phyloP scores from a whole-genome alignment of 2,888 invertebrate species.

The Aphidoletes aphidimyza region DNA sequence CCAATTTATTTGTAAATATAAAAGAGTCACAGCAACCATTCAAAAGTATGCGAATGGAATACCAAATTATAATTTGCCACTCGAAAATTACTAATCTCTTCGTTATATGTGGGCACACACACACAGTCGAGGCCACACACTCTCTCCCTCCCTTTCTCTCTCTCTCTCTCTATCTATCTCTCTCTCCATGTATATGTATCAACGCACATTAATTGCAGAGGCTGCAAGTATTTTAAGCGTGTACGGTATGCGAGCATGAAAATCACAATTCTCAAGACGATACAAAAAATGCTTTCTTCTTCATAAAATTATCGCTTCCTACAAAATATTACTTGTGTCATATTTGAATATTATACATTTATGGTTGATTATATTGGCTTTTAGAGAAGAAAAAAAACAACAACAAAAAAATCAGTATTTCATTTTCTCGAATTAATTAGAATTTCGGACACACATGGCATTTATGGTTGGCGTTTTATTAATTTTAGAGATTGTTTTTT shows the following conservation, averaged over 20 bases:
- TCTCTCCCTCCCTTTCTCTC: too few relatives aligned
- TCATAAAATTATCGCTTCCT: too few relatives aligned
- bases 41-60: constrained; percentile 35
- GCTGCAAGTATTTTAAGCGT: too few relatives aligned
- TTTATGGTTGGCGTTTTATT: background rate
- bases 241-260: too few relatives aligned
- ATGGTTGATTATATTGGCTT: background rate
- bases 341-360: background rate
- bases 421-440: background rate
- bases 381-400: background rate
- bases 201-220: too few relatives aligned
- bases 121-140: too few relatives aligned
- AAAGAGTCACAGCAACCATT: constrained; percentile 3
- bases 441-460: background rate
- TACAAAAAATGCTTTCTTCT: too few relatives aligned
- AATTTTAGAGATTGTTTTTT: background rate
- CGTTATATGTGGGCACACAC: constrained; percentile 4
- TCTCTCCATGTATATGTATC: too few relatives aligned
- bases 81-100: constrained; percentile 43
- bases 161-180: too few relatives aligned
- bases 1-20: constrained; percentile 17
- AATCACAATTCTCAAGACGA: too few relatives aligned
- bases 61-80: constrained; percentile 36
- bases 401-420: background rate
- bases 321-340: too few relatives aligned